Evolutionary conservation across 2,113 vertebrate species (phyloP), one percentile per base, ranked within the genome.

Genomic region (Tympanuchus pallidicinctus): DNA sequence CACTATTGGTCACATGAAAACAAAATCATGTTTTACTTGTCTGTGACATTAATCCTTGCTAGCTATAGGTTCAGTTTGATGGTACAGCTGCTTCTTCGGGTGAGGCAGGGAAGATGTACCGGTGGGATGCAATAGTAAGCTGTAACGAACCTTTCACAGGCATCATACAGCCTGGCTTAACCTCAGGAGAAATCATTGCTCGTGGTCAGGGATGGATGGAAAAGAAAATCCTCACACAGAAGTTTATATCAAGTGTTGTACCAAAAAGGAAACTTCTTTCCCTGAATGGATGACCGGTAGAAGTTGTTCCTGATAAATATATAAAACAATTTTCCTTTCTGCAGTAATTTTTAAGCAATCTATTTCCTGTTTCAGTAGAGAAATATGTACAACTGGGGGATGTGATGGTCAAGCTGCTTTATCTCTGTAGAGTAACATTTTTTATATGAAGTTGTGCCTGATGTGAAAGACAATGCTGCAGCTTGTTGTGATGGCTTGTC

Each of bases 1-100:
- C 77, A 86, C 94, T 94, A 87, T 74, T 93, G 82, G 84, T 69
- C 95, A 93, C 85, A 88, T 24, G 95, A 96, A 97, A 97, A 95
- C 80, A 92, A 92, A 92, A 91, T 92, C 82, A 61, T 95, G 94
- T 93, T 97, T 91, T 81, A 80, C 77, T 90, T 97, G 86, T 63
- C 94, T 91, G 59, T 90, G 91, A 88, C 88, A 94, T 94, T 95
- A 94, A 94, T 94, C 40, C 82, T 96, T 63, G 20, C 64, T 83
- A 95, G 88, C 90, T 90, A 87, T 64, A 81, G 90, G 43, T 82
- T 63, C 66, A 50, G 21, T 71, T 90, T 43, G 61, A 69, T 72
- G 89, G 79, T 67, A 60, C 63, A 90, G 75, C 57, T 96, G 75
- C 69, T 59, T 2, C 72, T 64, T n/a, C 30, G 50, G 42, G 84